A percentile compares a stretch with the other conserved stretches of the same genome.
Conservation (phyloP, 2,888 invertebrate species). For the Idaea aversata region DNA sequence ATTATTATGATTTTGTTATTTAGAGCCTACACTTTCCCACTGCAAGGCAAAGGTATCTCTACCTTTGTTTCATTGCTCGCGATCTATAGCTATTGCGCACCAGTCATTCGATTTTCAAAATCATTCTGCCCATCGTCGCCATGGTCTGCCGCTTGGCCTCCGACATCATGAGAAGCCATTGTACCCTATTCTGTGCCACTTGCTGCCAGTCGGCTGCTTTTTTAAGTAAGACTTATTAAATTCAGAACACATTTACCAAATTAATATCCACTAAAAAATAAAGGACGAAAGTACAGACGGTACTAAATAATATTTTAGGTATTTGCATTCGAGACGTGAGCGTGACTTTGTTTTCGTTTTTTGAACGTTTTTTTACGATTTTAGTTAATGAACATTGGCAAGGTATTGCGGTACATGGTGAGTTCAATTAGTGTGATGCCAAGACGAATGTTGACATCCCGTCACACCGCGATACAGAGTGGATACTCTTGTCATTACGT, state of each 20-base stretch:
- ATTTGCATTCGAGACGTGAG: background rate
- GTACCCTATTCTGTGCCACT: too few relatives aligned
- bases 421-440: conserved; percentile 48
- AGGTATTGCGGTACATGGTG: conserved; percentile 37
- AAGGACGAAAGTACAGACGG: background rate
- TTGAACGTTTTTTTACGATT: background rate
- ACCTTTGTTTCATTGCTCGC: too few relatives aligned
- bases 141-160: too few relatives aligned
- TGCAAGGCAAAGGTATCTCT: too few relatives aligned
- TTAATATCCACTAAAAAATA: background rate
- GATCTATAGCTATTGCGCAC: too few relatives aligned
- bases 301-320: background rate
- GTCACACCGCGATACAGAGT: conserved; percentile 37
- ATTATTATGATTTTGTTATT: too few relatives aligned
- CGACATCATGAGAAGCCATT: too few relatives aligned
- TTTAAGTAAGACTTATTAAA: conserved; percentile 1
- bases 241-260: background rate
- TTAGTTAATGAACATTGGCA: conserved; percentile 50
- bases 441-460: conserved; percentile 38
- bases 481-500: conserved; percentile 30
- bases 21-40: too few relatives aligned
- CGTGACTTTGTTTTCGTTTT: background rate
- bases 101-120: too few relatives aligned
- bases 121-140: too few relatives aligned
- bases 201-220: too few relatives aligned